A percentile compares a stretch with the other conserved stretches of the same genome.
These are phyloP conservation scores for Gortyna flavago DNA, from an alignment of 2,888 invertebrate species.

Conservation along the genomic window DNA sequence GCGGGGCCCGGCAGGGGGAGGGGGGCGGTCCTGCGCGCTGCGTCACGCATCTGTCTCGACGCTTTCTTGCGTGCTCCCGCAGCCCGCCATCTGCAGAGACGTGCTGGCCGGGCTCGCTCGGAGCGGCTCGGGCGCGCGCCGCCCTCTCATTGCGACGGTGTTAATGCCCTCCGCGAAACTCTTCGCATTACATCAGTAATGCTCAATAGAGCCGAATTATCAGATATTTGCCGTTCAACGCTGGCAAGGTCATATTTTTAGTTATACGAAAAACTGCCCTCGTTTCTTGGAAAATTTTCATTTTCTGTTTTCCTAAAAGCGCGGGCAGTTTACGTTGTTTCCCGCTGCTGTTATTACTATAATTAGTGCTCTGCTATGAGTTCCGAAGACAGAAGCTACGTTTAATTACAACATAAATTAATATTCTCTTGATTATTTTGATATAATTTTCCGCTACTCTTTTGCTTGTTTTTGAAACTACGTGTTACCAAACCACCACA, in stretches of 20 bases:
- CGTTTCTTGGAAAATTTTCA: conserved; percentile 9
- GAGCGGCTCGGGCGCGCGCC: conserved; percentile 66
- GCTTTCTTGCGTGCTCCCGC: conserved; percentile 85
- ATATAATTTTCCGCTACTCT: neutral
- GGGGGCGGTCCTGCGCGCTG: conserved; percentile 87
- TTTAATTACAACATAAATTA: conserved; percentile 16
- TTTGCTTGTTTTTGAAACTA: neutral
- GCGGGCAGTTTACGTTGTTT: neutral
- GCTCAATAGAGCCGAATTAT: conserved; percentile 53
- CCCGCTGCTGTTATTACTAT: neutral
- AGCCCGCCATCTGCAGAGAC: conserved; percentile 86
- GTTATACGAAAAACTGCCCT: conserved; percentile 25
- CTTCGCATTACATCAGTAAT: conserved; percentile 62
- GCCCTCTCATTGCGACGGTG: conserved; percentile 75
- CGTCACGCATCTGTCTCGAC: conserved; percentile 89
- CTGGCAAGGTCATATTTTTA: conserved; percentile 37
- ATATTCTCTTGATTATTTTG: conserved; percentile 1
- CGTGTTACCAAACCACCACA: conserved; percentile 4
- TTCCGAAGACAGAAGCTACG: conserved; percentile 3
- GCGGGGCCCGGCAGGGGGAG: conserved; percentile 57
- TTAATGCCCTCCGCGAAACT: conserved; percentile 74
- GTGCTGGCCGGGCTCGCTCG: conserved; percentile 69
- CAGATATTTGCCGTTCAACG: conserved; percentile 44
- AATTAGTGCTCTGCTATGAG: conserved; percentile 20
- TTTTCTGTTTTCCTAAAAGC: conserved; percentile 15